Conservation (phyloP, 1,140 invertebrate genomes). For the Ganaspis sp. region DNA sequence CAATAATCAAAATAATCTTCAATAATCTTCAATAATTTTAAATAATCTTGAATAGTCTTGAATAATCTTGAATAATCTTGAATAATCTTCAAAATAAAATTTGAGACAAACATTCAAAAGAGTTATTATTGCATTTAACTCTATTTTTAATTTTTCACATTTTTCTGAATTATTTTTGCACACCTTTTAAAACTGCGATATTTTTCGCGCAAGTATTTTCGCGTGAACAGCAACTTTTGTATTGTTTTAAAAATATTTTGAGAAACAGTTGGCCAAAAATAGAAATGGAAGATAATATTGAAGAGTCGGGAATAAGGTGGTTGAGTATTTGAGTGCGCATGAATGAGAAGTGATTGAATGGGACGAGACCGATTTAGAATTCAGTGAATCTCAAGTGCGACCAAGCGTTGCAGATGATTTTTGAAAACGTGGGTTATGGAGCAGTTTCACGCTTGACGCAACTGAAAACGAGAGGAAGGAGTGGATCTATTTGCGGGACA, state of each 20-base stretch:
- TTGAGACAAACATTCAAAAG: too few species aligned
- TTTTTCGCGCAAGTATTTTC: too few species aligned
- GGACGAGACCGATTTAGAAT: constrained; percentile 12
- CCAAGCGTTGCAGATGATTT: constrained; percentile 6
- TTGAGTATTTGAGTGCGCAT: constrained; percentile 6
- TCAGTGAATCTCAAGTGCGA: constrained; percentile 20
- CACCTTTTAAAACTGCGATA: too few species aligned
- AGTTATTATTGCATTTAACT: too few species aligned
- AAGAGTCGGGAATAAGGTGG: background rate
- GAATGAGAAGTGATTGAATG: constrained; percentile 26
- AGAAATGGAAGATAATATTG: background rate
- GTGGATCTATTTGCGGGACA: constrained; percentile 7
- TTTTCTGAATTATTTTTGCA: too few species aligned
- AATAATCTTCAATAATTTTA: too few species aligned
- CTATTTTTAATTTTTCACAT: too few species aligned
- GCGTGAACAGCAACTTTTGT: background rate
- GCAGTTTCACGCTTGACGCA: constrained; percentile 10
- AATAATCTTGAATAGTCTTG: too few species aligned
- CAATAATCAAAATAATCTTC: too few species aligned
- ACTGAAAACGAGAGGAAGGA: constrained; percentile 25
- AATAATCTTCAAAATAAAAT: too few species aligned
- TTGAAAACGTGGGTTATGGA: background rate
- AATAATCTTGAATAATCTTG: too few species aligned
- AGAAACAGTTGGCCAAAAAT: background rate
- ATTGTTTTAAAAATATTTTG: background rate